Evolutionary conservation across 2,113 vertebrate species (phyloP).

Genomic region (Vombatus ursinus): DNA sequence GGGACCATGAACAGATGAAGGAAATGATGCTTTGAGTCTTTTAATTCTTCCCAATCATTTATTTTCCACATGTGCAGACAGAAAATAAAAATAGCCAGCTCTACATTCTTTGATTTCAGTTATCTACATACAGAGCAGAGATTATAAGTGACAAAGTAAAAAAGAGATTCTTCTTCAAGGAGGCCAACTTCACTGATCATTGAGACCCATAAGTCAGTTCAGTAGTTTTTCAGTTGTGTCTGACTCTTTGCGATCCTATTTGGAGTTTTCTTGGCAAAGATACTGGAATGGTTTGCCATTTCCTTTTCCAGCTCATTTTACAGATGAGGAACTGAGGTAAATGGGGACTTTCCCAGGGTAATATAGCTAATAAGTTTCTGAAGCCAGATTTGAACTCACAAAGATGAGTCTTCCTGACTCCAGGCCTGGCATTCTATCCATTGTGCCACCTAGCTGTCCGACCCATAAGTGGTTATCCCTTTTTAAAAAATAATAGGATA

Average conservation of each 20-base stretch:
- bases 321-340: too few species aligned
- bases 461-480: neutral
- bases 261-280: too few species aligned
- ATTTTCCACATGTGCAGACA: neutral
- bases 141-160: neutral
- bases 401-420: too few species aligned
- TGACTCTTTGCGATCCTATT: too few species aligned
- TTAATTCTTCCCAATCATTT: neutral
- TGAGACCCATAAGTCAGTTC: neutral
- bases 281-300: too few species aligned
- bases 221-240: too few species aligned
- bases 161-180: neutral
- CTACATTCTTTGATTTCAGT: neutral
- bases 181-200: neutral
- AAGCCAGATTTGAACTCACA: too few species aligned
- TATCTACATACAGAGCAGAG: neutral
- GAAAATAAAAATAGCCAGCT: neutral
- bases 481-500: neutral
- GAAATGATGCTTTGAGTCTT: neutral
- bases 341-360: too few species aligned
- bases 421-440: too few species aligned
- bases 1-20: neutral
- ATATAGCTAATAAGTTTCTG: too few species aligned
- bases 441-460: too few species aligned
- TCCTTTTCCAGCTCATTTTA: too few species aligned